Base-by-base conservation (phyloP, 2,797 vertebrate genomes). In the Botia almorhae region DNA sequence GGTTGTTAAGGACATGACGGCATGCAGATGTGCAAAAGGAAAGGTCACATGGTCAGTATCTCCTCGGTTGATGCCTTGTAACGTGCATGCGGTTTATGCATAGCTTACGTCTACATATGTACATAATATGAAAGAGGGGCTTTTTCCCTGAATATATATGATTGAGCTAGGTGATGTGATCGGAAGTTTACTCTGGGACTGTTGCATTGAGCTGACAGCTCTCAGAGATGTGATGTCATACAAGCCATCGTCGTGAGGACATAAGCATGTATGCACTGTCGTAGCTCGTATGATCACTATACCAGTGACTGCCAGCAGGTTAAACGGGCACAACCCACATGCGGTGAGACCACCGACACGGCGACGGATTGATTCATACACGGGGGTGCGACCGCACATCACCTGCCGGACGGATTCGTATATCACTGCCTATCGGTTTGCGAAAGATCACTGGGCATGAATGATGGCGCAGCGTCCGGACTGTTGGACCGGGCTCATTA, bases 31-130 rank as follows among this genome's bases (percentile, higher is more conserved):
- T n/a, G 19, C 29, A 33, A 69, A 19, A 26, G 1, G 64, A 87
- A 84, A 88, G 87, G 88, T 88, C 89, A 90, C 89, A 83, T 88
- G 84, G 80, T 83, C 14, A 39, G 19, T 75, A 53, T 70, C 68
- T 21, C 43, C 10, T 82, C 26, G 21, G 13, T 26, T 26, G 21
- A 23, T 63, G 60, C 4, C 14, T 33, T 33, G 61, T 17, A 36
- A 64, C 29, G 33, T 23, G 50, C 51, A 14, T 64, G 73, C 64
- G 8, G 5, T 39, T 71, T 7, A 43, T 58, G 75, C 55, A 53
- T 5, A 68, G 10, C 46, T 43, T n/a, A 1, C 6, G 11, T 14
- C 21, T 60, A 26, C 10, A 21, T 17, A 16, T 29, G 11, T 43
- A 53, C 36, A 2, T 14, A 13, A 14, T 12, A 2, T 3, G 33